Percentiles rank a stretch among this genome's conserved stretches.
Evolutionary conservation across 2,113 vertebrate genomes (phyloP).

Genomic region (Triplophysa rosa): DNA sequence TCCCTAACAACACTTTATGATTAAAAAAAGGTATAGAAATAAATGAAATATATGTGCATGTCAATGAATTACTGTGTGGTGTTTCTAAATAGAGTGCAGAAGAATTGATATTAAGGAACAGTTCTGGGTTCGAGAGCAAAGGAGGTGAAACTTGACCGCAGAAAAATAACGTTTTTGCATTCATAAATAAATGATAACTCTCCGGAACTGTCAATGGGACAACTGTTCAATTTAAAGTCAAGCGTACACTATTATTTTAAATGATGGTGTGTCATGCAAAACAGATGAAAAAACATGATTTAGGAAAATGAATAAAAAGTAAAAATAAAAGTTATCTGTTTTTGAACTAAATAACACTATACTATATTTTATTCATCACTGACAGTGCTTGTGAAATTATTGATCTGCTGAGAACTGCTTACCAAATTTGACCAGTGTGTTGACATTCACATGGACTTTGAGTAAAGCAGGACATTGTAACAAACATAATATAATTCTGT

Average conservation of each 20-base stretch:
- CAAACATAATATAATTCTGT: not conserved
- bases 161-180: not conserved
- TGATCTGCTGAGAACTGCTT: constrained; percentile 16
- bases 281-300: too few species aligned
- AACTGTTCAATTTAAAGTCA: not conserved
- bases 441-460: not conserved
- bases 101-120: not conserved
- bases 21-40: too few species aligned
- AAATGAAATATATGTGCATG: too few species aligned
- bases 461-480: not conserved
- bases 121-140: constrained; percentile 2
- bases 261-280: not conserved
- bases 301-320: too few species aligned
- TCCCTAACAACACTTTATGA: too few species aligned
- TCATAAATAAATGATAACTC: not conserved
- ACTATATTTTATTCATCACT: not conserved
- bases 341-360: not conserved
- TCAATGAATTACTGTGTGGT: not conserved
- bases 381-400: constrained; percentile 10
- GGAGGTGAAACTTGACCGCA: not conserved
- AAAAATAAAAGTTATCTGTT: not conserved
- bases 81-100: not conserved
- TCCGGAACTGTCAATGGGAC: not conserved
- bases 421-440: not conserved
- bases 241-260: not conserved